Base-by-base conservation (phyloP, 2,113 vertebrate species). In the Xenotilapia caudafasciata region DNA sequence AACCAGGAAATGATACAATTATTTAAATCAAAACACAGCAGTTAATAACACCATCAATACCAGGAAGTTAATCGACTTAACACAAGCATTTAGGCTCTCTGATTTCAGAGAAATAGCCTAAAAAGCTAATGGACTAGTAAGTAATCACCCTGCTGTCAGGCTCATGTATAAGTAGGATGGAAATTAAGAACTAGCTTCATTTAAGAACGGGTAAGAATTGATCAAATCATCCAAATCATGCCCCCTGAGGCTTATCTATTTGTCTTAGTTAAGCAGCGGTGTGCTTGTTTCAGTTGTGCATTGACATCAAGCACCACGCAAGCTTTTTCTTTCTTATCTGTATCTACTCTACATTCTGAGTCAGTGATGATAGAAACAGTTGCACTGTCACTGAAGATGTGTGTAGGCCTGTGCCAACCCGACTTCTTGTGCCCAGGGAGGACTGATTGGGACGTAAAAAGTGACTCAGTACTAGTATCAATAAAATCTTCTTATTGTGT, bases 181-280 rank as follows among this genome's bases (percentile, higher is more conserved):
- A 0, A 77, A 49, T 77, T 26, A 4, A 49, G 15, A n/a, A 49
- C 70, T 19, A 31, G 26, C 15, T 31, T 49, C 4, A 31, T 31
- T 77, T 49, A 49, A 77, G 42, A 47, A 19, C 1, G 6, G 2
- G 70, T 28, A 47, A 75, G 14, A 75, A 49, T 49, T 28, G 21
- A 31, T 77, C 9, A 49, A 77, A n/a, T 31, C 70, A 31, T 49
- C 70, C 26, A 49, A 49, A 28, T 47, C 70, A 19, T 49, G 9
- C 14, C 23, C n/a, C 23, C 1, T 11, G 21, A 49, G 23, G 15
- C 42, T 49, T 31, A 31, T 19, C 70, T 49, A 28, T 19, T 75
- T 0, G 0, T 75, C 9, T 75, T 75, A 75, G 10, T 28, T 19
- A 33, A 33, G 33, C 33, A 47, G 42, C 0, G 0, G 23, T 3